Evolutionary conservation across 2,888 invertebrate genomes (phyloP), one percentile per base, ranked within the genome.

Genomic region (Eudemis profundana): DNA sequence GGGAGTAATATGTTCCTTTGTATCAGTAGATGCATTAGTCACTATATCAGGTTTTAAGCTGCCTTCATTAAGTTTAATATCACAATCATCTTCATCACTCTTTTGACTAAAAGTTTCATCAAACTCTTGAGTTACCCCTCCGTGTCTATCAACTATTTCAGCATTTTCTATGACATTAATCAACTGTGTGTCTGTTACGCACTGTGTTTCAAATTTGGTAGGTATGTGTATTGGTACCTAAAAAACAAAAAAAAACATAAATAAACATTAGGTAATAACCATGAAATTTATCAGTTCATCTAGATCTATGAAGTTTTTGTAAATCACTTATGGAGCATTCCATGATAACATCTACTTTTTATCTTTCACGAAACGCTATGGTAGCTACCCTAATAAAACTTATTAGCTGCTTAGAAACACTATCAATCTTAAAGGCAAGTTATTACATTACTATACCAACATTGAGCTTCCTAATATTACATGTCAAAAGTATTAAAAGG

Each of bases 161-260:
- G 81, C 86, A 69, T 84, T 77, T 67, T 88, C 83, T 27, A 87
- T 82, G 2, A 90, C 67, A 56, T 84, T 71, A 17, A 90, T 79
- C 0, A 92, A 72, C 71, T 93, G 87, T 2, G 90, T 90, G 46
- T 91, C 85, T 0, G 85, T 78, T 0, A 84, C 78, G 69, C 81
- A 87, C 65, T 89, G 89, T 1, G 90, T 87, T 61, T 91, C 90
- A 70, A 87, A 88, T 61, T 82, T 85, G 10, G 72, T 70, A 15
- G 64, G 17, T 27, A 50, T 23, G 50, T 44, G 57, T 68, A 67
- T 53, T 67, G 73, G 76, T 70, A 66, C 70, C 84, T 86, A 61
- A 4, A 78, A 70, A 60, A 33, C 33, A 33, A 3, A 23, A 36
- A 14, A 5, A 10, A 8, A 17, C 33, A 14, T n/a, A 10, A 42